A percentile compares a stretch with the other conserved stretches of the same genome.
phyloP scores from a whole-genome alignment of 53 echinoderm and acorn worm species.

The Luidia sarsii region DNA sequence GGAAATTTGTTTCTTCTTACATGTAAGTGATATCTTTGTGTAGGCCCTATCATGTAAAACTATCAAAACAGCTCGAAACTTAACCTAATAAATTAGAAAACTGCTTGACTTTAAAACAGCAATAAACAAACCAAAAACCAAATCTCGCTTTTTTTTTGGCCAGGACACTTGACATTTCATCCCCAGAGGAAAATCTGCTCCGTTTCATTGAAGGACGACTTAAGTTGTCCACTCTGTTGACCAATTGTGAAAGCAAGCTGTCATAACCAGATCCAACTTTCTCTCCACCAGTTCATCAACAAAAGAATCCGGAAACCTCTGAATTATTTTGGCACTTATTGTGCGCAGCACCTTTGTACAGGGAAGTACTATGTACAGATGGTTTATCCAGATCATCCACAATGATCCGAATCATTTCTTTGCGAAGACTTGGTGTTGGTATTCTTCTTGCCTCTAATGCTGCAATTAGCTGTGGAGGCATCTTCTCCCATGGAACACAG shows the following conservation, averaged over 20 bases:
- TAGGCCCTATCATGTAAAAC: no score
- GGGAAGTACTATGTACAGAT: conserved; percentile 8
- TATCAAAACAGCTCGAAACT: no score
- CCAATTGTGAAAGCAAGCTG: conserved; percentile 55
- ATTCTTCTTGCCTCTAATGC: conserved; percentile 1
- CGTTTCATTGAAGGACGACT: background rate
- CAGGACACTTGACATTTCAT: no score
- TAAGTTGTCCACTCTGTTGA: conserved; percentile 55
- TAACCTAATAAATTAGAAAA: no score
- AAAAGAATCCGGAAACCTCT: conserved; percentile 33
- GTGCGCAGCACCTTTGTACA: conserved; percentile 33
- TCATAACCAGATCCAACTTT: conserved; percentile 50
- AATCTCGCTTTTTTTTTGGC: no score
- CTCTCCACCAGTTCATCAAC: conserved; percentile 51
- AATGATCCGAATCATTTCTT: conserved; percentile 48
- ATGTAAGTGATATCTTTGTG: no score
- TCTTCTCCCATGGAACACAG: conserved; percentile 32
- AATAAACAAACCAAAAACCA: no score
- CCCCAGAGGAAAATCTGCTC: no score
- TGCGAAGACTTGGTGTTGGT: conserved; percentile 45
- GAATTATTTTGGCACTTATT: conserved; percentile 10
- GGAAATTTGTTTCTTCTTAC: no score
- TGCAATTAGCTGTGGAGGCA: conserved; percentile 36
- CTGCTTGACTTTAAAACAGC: no score
- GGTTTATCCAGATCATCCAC: conserved; percentile 53